Percentiles rank a stretch among this genome's conserved stretches.
phyloP scores from a whole-genome alignment of 2,888 invertebrate genomes.

The Calliphora vomitoria region DNA sequence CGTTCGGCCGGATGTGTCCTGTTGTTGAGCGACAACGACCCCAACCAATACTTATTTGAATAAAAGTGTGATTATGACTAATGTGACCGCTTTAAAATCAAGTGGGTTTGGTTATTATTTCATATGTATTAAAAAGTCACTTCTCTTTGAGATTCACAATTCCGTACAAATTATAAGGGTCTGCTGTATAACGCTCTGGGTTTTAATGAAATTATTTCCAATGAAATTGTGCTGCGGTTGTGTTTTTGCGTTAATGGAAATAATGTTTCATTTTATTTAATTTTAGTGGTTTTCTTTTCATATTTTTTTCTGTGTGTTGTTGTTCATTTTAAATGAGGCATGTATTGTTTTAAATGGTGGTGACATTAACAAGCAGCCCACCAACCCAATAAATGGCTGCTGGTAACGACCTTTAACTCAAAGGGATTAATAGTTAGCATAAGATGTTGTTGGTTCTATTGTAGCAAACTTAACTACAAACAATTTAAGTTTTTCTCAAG shows the following conservation, averaged over 20 bases:
- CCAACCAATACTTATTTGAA: conserved; percentile 52
- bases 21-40: conserved; percentile 36
- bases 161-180: conserved; percentile 35
- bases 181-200: not conserved
- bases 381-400: not conserved
- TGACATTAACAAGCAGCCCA: conserved; percentile 42
- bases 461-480: not conserved
- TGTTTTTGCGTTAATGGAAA: conserved; percentile 45
- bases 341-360: conserved; percentile 48
- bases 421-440: not conserved
- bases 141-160: conserved; percentile 9
- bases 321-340: conserved; percentile 42
- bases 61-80: conserved; percentile 66
- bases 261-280: conserved; percentile 48
- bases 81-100: conserved; percentile 63
- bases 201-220: conserved; percentile 33
- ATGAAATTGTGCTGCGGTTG: conserved; percentile 46
- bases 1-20: conserved; percentile 51
- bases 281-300: conserved; percentile 31
- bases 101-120: conserved; percentile 38
- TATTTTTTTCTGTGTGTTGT: not conserved
- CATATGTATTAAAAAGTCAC: not conserved
- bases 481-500: not conserved
- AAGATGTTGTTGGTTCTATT: not conserved
- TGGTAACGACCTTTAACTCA: conserved; percentile 3